Conservation (phyloP, 2,797 vertebrate genomes). For the Acanthurus tractus region DNA sequence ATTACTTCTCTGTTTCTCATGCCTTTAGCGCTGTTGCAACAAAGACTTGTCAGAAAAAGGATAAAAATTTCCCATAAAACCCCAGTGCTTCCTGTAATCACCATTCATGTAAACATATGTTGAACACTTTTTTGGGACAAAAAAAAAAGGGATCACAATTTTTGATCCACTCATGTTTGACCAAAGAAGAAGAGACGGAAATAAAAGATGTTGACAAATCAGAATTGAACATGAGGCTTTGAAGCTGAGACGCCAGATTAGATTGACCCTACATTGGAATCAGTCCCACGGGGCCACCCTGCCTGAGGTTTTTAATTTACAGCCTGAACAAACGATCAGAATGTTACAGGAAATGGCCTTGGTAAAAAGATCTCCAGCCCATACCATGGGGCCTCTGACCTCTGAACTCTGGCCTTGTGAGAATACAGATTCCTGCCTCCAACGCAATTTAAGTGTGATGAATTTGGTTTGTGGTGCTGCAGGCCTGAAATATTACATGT, state of each 20-base stretch:
- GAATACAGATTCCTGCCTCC: not conserved
- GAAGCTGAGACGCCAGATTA: conserved; percentile 24
- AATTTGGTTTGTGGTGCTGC: not conserved
- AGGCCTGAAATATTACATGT: conserved; percentile 3
- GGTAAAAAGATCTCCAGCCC: not conserved
- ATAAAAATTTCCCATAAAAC: not conserved
- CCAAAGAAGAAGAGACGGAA: not conserved
- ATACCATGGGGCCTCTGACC: not conserved
- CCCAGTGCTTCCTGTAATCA: not conserved
- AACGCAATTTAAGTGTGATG: not conserved
- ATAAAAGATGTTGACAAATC: conserved; percentile 30
- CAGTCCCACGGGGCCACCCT: not conserved
- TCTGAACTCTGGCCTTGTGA: not conserved
- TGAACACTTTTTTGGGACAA: not conserved
- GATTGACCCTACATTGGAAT: conserved; percentile 40
- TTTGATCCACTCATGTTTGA: not conserved
- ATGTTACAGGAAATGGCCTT: conserved; percentile 1
- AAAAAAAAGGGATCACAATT: not conserved
- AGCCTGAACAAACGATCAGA: conserved; percentile 19
- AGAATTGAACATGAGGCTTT: not conserved
- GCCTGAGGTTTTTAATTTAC: conserved; percentile 45
- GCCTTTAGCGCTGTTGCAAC: not conserved
- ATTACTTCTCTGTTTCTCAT: conserved; percentile 8
- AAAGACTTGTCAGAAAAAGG: not conserved
- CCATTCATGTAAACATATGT: not conserved